Conservation (phyloP, 2,888 invertebrate genomes). For the Drosophila yooni region DNA sequence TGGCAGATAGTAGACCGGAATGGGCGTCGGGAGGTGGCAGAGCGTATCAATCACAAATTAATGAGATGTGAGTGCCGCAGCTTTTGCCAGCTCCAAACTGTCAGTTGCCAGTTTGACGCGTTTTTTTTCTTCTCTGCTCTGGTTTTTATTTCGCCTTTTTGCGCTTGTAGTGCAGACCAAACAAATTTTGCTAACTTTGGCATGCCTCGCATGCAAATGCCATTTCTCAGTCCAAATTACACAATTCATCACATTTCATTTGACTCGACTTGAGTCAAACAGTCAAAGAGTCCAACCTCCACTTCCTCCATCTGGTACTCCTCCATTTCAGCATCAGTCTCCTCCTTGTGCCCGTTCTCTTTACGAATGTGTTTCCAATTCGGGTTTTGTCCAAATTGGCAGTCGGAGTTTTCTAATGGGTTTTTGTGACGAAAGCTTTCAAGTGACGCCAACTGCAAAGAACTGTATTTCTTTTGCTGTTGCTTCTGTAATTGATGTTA, state of each 20-base stretch:
- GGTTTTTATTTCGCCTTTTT: constrained; percentile 53
- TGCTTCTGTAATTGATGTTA: constrained; percentile 48
- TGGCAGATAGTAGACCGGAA: constrained; percentile 1
- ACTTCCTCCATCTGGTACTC: not conserved
- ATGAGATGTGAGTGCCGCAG: constrained; percentile 83
- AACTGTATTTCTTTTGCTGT: not conserved
- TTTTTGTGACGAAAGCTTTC: constrained; percentile 36
- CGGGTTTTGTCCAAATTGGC: constrained; percentile 44
- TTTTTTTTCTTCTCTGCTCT: constrained; percentile 24
- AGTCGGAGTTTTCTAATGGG: constrained; percentile 50
- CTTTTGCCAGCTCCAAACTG: constrained; percentile 57
- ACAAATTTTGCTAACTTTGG: constrained; percentile 68
- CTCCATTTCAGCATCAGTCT: not conserved
- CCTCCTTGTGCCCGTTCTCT: constrained; percentile 6
- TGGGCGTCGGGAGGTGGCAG: constrained; percentile 21
- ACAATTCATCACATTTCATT: constrained; percentile 83
- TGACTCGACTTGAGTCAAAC: constrained; percentile 62
- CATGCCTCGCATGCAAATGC: constrained; percentile 77
- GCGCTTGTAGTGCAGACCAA: constrained; percentile 69
- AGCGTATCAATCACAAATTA: constrained; percentile 83
- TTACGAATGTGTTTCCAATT: constrained; percentile 54
- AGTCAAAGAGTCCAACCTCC: constrained; percentile 56
- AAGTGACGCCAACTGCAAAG: constrained; percentile 6
- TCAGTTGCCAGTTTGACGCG: constrained; percentile 63
- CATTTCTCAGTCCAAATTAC: constrained; percentile 81